phyloP scores from a whole-genome alignment of 1,140 invertebrate species.

The Macrobrachium nipponense region DNA sequence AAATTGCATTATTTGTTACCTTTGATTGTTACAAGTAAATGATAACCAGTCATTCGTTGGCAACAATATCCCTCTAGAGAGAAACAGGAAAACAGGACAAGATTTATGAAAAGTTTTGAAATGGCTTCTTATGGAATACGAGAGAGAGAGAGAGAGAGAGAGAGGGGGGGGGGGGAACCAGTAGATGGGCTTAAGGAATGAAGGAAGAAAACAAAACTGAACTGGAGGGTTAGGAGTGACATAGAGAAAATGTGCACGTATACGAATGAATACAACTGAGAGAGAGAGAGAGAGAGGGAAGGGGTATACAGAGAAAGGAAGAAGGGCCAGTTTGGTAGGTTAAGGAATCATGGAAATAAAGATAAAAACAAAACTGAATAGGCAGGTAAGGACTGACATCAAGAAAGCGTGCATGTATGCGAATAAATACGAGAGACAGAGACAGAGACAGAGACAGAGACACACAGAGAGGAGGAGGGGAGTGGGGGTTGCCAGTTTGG shows the following conservation, averaged over 20 bases:
- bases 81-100: too few species aligned
- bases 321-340: not conserved
- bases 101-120: too few species aligned
- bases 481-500: not conserved
- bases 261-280: not conserved
- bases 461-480: not conserved
- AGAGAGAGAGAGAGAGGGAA: not conserved
- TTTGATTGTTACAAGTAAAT: too few species aligned
- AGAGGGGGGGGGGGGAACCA: not conserved
- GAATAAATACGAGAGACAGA: not conserved
- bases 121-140: too few species aligned
- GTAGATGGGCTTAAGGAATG: not conserved
- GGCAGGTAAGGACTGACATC: not conserved
- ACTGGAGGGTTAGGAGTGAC: not conserved
- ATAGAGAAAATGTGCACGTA: not conserved
- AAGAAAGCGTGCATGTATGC: not conserved
- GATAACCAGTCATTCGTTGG: too few species aligned
- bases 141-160: not conserved
- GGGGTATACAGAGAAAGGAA: not conserved
- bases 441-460: not conserved
- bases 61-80: too few species aligned
- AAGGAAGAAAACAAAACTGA: not conserved
- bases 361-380: not conserved
- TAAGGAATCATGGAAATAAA: not conserved
- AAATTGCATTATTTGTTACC: too few species aligned